phyloP scores from a whole-genome alignment of 30 jellyfish, hydroid and myxozoan genomes.

The Sanderia malayensis region DNA sequence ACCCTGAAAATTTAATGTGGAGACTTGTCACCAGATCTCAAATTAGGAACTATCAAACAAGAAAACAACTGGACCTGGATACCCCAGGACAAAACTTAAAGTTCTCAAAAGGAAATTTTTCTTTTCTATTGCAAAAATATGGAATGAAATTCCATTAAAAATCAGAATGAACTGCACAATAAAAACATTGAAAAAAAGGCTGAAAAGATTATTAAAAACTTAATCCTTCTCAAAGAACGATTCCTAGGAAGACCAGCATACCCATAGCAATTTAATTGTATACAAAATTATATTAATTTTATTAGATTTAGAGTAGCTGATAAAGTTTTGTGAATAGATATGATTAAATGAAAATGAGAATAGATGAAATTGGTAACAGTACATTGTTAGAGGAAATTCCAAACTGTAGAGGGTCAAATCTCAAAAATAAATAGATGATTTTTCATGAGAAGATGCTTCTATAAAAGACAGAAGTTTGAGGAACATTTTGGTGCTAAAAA shows the following conservation, averaged over 20 bases:
- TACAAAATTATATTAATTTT: no score
- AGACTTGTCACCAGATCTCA: not conserved
- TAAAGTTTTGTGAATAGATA: no score
- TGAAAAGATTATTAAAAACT: not conserved
- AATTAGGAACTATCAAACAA: not conserved
- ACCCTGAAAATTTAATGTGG: not conserved
- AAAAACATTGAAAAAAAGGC: not conserved
- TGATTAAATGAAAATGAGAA: no score
- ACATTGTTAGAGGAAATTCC: no score
- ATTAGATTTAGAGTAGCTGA: no score
- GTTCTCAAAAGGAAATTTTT: not conserved
- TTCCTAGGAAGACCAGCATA: not conserved
- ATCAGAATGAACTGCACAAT: not conserved
- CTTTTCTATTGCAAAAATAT: not conserved
- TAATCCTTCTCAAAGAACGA: not conserved
- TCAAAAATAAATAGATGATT: no score
- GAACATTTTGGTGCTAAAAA: no score
- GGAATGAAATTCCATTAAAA: not conserved
- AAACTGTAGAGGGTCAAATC: no score
- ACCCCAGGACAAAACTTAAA: not conserved
- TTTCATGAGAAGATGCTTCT: no score
- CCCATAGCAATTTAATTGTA: not conserved
- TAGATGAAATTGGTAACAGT: no score
- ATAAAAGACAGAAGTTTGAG: no score
- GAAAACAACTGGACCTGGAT: not conserved